Base-by-base conservation (phyloP, 2,797 vertebrate species). In the Leuciscus waleckii region DNA sequence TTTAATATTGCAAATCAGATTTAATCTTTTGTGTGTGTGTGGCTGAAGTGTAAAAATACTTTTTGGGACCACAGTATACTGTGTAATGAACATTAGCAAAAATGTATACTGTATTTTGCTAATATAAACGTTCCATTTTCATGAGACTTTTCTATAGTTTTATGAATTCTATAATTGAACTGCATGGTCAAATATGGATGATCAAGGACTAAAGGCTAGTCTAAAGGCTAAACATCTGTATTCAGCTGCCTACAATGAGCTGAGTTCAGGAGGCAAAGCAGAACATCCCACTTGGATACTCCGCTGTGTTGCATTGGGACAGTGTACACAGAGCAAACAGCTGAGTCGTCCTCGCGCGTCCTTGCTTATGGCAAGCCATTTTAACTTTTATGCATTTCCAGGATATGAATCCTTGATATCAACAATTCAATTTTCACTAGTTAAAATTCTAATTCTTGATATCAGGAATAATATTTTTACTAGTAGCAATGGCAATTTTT, bases 201-300 rank as follows among this genome's bases (percentile, higher is more conserved):
- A 63, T n/a, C 4, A 10, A 11, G 23, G 9, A 61, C 23, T 26
- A 63, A 29, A 29, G n/a, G 13, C 26, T 26, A 29, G 9, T 26
- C 23, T 26, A 63, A 29, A 29, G n/a, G 13, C 26, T 26, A 29
- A 63, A 16, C 13, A 63, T 29, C 43, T 49, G 26, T 76, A 56
- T 56, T 37, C 21, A 37, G 32, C 32, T 9, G 35, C 13, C 74
- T 77, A 56, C 35, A 26, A 39, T 41, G 8, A 77, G 26, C 54
- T 82, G 19, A 65, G 29, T 35, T 75, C 29, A 65, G 58, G 39
- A 46, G 26, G 41, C 61, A 61, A 61, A 73, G 39, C 39, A 82
- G 7, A 58, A 16, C 19, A 32, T 61, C 69, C 19, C 56, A 61
- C 21, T 74, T 63, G 81, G 41, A 82, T 37, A 35, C 41, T 63